These are phyloP conservation scores for Apoderus coryli DNA, from an alignment of 2,888 invertebrate genomes.

Conservation along the genomic window DNA sequence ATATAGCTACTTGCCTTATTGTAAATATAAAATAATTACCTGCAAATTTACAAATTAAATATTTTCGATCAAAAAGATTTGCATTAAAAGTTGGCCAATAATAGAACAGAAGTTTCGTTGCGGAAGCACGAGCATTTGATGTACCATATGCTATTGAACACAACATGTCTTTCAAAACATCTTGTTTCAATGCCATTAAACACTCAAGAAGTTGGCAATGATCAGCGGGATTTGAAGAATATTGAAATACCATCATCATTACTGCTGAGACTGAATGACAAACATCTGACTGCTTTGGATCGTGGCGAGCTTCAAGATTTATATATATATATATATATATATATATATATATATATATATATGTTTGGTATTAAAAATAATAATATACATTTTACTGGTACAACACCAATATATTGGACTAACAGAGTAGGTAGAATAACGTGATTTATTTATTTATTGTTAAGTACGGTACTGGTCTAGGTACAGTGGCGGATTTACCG, in stretches of 20 bases:
- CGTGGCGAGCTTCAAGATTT: conserved; percentile 37
- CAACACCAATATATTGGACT: too few species aligned
- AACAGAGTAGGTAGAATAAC: too few species aligned
- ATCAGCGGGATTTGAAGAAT: conserved; percentile 85
- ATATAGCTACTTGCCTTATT: not conserved
- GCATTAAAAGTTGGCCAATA: conserved; percentile 99
- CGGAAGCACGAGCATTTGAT: conserved; percentile 81
- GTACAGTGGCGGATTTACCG: too few species aligned
- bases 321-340: too few species aligned
- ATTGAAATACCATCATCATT: conserved; percentile 95
- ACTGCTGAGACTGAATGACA: conserved; percentile 83
- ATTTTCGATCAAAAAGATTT: conserved; percentile 78
- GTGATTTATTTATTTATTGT: too few species aligned
- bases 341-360: too few species aligned
- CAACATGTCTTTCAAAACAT: conserved; percentile 82
- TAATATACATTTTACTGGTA: too few species aligned
- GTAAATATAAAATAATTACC: conserved; percentile 38
- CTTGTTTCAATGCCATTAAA: conserved; percentile 84
- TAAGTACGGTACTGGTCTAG: too few species aligned
- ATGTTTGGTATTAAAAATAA: too few species aligned
- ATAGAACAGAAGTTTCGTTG: conserved; percentile 92
- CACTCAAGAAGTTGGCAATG: conserved; percentile 95
- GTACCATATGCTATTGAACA: conserved; percentile 96
- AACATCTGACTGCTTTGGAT: conserved; percentile 53
- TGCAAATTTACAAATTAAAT: conserved; percentile 73